These are phyloP conservation scores for Apodemus agrarius DNA, from an alignment of 2,797 vertebrate species.

Conservation along the genomic window DNA sequence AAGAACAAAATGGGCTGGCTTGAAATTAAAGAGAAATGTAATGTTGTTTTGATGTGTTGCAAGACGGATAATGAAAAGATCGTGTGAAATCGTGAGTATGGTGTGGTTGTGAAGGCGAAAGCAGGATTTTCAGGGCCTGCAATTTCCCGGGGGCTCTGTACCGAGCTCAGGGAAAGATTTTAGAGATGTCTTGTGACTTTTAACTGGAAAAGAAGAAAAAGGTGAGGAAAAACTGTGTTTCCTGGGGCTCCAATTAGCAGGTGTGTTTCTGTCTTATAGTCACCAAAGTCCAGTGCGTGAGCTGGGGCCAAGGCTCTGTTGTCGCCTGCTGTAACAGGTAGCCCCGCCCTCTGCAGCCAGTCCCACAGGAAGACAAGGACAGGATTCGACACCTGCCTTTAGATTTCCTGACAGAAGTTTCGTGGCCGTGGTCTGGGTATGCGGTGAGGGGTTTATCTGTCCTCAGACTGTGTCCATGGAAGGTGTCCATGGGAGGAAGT, in stretches of 20 bases:
- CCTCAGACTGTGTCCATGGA: not conserved
- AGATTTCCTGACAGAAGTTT: slow-evolving; percentile 39
- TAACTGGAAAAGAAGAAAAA: slow-evolving; percentile 71
- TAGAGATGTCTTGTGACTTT: slow-evolving; percentile 66
- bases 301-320: not conserved
- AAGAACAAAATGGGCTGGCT: slow-evolving; percentile 49
- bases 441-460: not conserved
- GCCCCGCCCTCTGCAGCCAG: not conserved
- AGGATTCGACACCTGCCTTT: not conserved
- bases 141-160: slow-evolving; percentile 48
- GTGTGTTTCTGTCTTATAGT: slow-evolving; percentile 56
- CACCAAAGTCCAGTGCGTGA: slow-evolving; percentile 28
- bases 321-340: not conserved
- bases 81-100: slow-evolving; percentile 50
- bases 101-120: not conserved
- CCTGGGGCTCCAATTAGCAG: slow-evolving; percentile 54
- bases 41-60: slow-evolving; percentile 55
- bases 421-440: not conserved
- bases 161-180: slow-evolving; percentile 73
- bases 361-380: not conserved
- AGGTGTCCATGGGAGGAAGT: not conserved
- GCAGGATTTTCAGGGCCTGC: slow-evolving; percentile 55
- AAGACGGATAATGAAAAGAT: slow-evolving; percentile 51
- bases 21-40: slow-evolving; percentile 66
- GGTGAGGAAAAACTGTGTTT: slow-evolving; percentile 59